Conservation (phyloP, 2,113 vertebrate genomes). For the Xiphias gladius region DNA sequence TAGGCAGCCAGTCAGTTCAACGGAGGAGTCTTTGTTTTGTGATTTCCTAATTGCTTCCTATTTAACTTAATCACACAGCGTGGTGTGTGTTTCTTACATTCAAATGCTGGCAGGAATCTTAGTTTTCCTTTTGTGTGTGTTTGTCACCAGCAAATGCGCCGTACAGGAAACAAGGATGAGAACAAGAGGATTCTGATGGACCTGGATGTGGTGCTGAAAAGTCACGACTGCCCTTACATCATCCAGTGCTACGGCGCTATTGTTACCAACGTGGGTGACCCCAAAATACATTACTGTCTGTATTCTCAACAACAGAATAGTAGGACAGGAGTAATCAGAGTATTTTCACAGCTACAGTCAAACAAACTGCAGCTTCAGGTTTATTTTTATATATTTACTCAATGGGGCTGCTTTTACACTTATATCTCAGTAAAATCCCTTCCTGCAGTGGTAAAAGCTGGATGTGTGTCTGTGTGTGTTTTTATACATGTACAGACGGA, state of each 20-base stretch:
- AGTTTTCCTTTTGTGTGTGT: background rate
- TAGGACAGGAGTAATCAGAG: background rate
- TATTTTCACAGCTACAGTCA: background rate
- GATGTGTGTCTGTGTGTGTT: slow-evolving; percentile 1
- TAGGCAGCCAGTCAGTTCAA: slow-evolving; percentile 32
- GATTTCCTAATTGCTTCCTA: slow-evolving; percentile 18
- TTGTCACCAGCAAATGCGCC: slow-evolving; percentile 92
- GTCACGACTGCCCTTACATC: slow-evolving; percentile 96
- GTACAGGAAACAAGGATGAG: slow-evolving; percentile 96
- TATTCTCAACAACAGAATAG: background rate
- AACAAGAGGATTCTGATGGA: slow-evolving; percentile 97
- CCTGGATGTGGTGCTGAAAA: slow-evolving; percentile 95
- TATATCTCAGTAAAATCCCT: background rate
- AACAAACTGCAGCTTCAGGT: background rate
- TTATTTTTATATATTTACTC: slow-evolving; percentile 4
- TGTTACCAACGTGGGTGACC: slow-evolving; percentile 90
- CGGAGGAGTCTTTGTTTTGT: slow-evolving; percentile 20
- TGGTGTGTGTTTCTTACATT: background rate
- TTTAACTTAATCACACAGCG: background rate
- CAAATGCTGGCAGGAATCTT: background rate
- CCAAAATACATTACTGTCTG: slow-evolving; percentile 15
- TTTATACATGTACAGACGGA: slow-evolving; percentile 85
- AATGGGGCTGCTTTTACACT: background rate
- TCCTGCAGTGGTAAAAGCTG: slow-evolving; percentile 3
- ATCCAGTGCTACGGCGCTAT: slow-evolving; percentile 97